Evolutionary conservation across 1,140 invertebrate species (phyloP), one percentile per base, ranked within the genome.

Genomic region (Bathynomus jamesi): DNA sequence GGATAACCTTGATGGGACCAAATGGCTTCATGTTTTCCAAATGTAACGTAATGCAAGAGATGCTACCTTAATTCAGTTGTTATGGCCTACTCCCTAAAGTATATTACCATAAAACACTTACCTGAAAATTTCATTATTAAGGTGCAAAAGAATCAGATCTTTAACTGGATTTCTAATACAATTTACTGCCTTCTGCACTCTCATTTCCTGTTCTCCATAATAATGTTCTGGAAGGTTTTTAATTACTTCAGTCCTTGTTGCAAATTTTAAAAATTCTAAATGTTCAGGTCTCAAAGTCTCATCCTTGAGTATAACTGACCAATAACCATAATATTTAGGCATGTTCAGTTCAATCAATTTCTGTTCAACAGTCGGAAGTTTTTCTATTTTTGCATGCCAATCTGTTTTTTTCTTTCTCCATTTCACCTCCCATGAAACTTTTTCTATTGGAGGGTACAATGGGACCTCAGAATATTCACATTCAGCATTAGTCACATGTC

Each of bases 301-400:
- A 79, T 91, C 89, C 0, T 83, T 79, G 4, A 93, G 79, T 71
- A 87, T 82, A 27, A 87, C 79, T 29, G 84, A 85, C 74, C 85
- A 85, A 84, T 86, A 93, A 7, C 91, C 91, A 81, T 91, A 93
- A 80, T 89, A 92, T 64, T 86, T 85, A 61, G 89, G 88, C 86
- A 93, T 89, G 80, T 92, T 92, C 3, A 92, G 69, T 78, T 89
- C 89, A 61, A 91, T 87, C 67, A 91, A 83, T 80, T 94, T 94
- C 82, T 93, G 90, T 82, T 94, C 92, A 0, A 92, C 85, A 0
- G 90, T 91, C 62, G 87, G 83, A 40, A 90, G 75, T 7, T 82
- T 79, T 78, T 86, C 85, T 27, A 93, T 86, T 77, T 87, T 83
- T 28, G 90, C 82, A 78, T 87, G 80, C 79, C 84, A 81, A 2